Evolutionary conservation across 1,140 invertebrate species (phyloP), one percentile per base, ranked within the genome.

Genomic region (Brachionus rotundiformis): DNA sequence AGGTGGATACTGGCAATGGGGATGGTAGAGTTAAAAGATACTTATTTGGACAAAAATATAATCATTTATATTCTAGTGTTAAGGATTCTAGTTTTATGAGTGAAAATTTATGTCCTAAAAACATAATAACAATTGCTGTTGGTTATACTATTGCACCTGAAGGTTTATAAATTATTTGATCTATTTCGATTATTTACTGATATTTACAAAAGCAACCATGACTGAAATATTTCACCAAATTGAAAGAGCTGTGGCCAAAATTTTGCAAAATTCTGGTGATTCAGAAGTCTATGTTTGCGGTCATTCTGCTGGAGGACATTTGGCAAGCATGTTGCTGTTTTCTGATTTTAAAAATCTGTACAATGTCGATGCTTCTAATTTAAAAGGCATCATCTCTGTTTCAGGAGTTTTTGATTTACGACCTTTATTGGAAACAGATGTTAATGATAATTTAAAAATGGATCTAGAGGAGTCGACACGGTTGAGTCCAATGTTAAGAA

Each of bases 1-100:
- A 68, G 63, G 76, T n/a, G 76, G 76, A 11, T 79, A 79, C 33
- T 79, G 76, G 76, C 76, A 79, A 79, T 79, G 76, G 76, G 76
- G 76, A 79, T 31, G 39, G 71, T 75, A 23, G 11, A 10, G 0
- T 27, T 27, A n/a, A 0, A 41, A 23, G 11, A 27, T 13, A n/a
- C 10, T 13, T 6, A 75, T n/a, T 75, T 27, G 10, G 3, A 23
- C 10, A 44, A 75, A 25, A 16, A 33, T 27, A 25, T 10, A 33
- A 33, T 36, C n/a, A 39, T 54, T 31, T n/a, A 8, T 19, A 39
- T 19, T 1, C 16, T 27, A 75, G 73, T 13, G 47, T 79, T 11
- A 54, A 79, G 19, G 25, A 59, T 59, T 54, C 76, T 13, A 39
- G 47, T 39, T 79, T 59, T 41, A 79, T 79, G 76, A 16, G 44